phyloP scores from a whole-genome alignment of 23 tunicate species.

The Trididemnum clinides region DNA sequence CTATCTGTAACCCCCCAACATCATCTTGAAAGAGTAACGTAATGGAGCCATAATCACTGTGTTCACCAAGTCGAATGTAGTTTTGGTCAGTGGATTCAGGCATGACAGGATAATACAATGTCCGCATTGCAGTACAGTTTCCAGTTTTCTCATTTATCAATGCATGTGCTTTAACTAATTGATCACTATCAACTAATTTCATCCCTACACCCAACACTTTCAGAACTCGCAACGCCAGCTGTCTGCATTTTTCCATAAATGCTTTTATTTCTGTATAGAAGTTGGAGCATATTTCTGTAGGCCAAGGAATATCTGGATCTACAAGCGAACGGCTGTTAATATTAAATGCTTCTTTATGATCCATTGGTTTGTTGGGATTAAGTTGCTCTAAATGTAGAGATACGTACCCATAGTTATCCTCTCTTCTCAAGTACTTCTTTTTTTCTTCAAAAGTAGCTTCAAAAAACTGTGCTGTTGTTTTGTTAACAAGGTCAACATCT shows the following conservation, averaged over 20 bases:
- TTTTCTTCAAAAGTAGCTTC: slow-evolving; percentile 20
- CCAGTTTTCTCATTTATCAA: slow-evolving; percentile 21
- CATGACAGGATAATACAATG: slow-evolving; percentile 72
- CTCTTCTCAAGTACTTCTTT: slow-evolving; percentile 1
- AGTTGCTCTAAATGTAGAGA: slow-evolving; percentile 8
- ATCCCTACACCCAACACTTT: slow-evolving; percentile 61
- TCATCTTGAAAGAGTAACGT: slow-evolving; percentile 78
- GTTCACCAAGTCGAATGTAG: slow-evolving; percentile 68
- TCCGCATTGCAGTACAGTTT: slow-evolving; percentile 65
- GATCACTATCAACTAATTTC: slow-evolving; percentile 46
- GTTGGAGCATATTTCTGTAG: slow-evolving; percentile 30
- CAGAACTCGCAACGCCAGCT: slow-evolving; percentile 26
- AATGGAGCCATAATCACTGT: slow-evolving; percentile 88
- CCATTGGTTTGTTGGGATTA: slow-evolving; percentile 47
- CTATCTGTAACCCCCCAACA: slow-evolving; percentile 72
- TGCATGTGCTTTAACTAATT: slow-evolving; percentile 43
- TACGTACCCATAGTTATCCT: slow-evolving; percentile 43
- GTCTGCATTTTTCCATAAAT: slow-evolving; percentile 39
- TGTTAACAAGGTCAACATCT: slow-evolving; percentile 13
- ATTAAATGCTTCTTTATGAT: slow-evolving; percentile 68
- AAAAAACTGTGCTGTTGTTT: slow-evolving; percentile 27
- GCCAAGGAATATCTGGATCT: slow-evolving; percentile 30
- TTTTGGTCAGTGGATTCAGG: slow-evolving; percentile 11
- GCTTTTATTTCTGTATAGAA: slow-evolving; percentile 3
- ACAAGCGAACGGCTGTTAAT: neutral